phyloP scores from a whole-genome alignment of 2,113 vertebrate species.

The Tragelaphus strepsiceros region DNA sequence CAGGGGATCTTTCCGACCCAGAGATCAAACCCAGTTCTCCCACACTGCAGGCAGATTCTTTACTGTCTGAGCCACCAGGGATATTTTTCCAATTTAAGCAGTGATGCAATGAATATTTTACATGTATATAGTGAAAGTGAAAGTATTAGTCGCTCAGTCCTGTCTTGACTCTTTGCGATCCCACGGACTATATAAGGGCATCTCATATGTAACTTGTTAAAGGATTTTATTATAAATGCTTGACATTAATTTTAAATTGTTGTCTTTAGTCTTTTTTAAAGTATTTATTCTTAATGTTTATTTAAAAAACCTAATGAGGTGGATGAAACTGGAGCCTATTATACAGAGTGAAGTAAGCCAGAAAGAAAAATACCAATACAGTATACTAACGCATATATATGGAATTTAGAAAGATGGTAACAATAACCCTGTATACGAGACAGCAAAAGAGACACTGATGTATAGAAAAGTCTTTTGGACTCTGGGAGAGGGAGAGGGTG shows the following conservation, averaged over 20 bases:
- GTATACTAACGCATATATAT: too few relatives aligned
- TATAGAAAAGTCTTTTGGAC: too few relatives aligned
- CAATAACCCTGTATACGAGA: too few relatives aligned
- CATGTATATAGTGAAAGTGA: background rate
- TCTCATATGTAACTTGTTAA: background rate
- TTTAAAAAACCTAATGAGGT: background rate
- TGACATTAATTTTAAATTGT: background rate
- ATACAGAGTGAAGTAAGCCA: too few relatives aligned
- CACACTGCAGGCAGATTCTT: background rate
- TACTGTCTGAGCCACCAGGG: background rate
- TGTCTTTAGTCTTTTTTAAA: background rate
- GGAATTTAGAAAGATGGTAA: too few relatives aligned
- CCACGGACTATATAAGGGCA: background rate
- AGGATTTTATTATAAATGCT: background rate
- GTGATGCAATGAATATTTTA: background rate
- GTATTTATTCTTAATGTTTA: slow-evolving; percentile 1
- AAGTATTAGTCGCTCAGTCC: background rate
- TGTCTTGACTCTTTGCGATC: background rate
- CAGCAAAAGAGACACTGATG: too few relatives aligned
- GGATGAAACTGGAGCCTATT: too few relatives aligned
- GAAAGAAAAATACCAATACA: too few relatives aligned
- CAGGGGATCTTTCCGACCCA: background rate
- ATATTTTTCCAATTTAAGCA: background rate
- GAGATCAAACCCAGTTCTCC: background rate
- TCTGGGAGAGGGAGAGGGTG: too few relatives aligned